Conservation (phyloP, 2,797 vertebrate species). For the Oryzias dopingdopingensis region DNA sequence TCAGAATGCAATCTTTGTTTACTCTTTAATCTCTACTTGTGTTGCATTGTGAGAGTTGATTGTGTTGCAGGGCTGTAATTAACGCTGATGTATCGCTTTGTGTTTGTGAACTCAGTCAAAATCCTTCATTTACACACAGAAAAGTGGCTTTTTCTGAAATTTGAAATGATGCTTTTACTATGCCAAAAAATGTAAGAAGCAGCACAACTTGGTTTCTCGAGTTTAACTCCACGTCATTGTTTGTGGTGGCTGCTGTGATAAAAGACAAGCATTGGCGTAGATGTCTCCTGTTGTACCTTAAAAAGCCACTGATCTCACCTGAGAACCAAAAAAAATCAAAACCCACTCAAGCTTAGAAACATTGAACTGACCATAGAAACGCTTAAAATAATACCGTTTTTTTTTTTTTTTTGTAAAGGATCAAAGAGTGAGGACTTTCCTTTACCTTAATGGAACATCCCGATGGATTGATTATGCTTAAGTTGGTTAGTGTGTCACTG, state of each 20-base stretch:
- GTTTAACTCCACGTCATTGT: slow-evolving; percentile 16
- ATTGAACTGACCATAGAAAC: slow-evolving; percentile 1
- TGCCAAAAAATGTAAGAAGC: too few species aligned
- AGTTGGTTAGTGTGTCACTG: slow-evolving; percentile 73
- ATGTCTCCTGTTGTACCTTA: slow-evolving; percentile 54
- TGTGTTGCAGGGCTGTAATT: slow-evolving; percentile 40
- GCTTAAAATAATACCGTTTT: slow-evolving; percentile 23
- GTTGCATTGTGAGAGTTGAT: slow-evolving; percentile 43
- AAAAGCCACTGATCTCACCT: slow-evolving; percentile 64
- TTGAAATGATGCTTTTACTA: too few species aligned
- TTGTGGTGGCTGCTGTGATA: slow-evolving; percentile 26
- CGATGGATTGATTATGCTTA: slow-evolving; percentile 71
- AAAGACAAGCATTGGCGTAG: slow-evolving; percentile 63
- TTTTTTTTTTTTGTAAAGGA: slow-evolving; percentile 19
- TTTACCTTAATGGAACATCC: slow-evolving; percentile 70
- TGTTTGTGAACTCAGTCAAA: slow-evolving; percentile 26
- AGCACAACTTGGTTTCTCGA: slow-evolving; percentile 1
- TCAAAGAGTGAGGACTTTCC: slow-evolving; percentile 48
- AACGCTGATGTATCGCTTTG: slow-evolving; percentile 41
- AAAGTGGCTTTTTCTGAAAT: slow-evolving; percentile 2
- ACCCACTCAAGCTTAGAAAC: slow-evolving; percentile 3
- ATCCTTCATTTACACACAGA: slow-evolving; percentile 26
- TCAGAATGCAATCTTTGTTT: slow-evolving; percentile 45
- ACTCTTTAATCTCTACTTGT: slow-evolving; percentile 41
- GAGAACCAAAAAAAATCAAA: slow-evolving; percentile 50